Evolutionary conservation across 2,797 vertebrate genomes (phyloP).

Genomic region (Heliangelus exortis): DNA sequence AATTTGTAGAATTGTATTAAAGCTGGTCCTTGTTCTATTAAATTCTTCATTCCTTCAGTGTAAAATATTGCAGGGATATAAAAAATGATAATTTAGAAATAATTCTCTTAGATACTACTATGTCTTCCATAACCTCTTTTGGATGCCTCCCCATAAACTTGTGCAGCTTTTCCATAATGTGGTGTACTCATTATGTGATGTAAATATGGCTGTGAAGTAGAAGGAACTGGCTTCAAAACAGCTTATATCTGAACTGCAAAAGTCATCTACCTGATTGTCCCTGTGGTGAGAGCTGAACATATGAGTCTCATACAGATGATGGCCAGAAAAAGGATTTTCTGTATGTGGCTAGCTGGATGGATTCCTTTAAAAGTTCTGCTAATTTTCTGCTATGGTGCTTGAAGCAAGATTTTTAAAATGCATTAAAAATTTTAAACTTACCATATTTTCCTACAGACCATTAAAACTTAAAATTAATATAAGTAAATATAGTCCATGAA

Average conservation of each 20-base stretch:
- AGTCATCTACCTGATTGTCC: not conserved
- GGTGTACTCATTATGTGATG: not conserved
- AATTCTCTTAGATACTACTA: not conserved
- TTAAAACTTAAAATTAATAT: not conserved
- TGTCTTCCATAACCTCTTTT: not conserved
- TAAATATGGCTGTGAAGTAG: not conserved
- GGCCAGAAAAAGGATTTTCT: not conserved
- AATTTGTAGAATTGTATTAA: not conserved
- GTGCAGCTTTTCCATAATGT: not conserved
- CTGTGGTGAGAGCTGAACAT: not conserved
- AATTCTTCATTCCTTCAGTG: not conserved
- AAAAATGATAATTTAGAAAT: not conserved
- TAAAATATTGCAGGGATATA: not conserved
- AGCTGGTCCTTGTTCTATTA: not conserved
- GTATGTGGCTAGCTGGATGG: not conserved
- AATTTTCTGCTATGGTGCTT: not conserved
- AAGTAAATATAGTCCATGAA: not conserved
- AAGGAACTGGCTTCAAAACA: not conserved
- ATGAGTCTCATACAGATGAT: not conserved
- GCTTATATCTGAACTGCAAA: not conserved
- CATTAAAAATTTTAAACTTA: not conserved
- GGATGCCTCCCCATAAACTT: not conserved
- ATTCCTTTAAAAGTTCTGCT: not conserved
- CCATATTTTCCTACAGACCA: not conserved
- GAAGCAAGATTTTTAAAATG: not conserved